Evolutionary conservation across 2,888 invertebrate genomes (phyloP), one percentile per base, ranked within the genome.

Genomic region (Smittia aterrima): DNA sequence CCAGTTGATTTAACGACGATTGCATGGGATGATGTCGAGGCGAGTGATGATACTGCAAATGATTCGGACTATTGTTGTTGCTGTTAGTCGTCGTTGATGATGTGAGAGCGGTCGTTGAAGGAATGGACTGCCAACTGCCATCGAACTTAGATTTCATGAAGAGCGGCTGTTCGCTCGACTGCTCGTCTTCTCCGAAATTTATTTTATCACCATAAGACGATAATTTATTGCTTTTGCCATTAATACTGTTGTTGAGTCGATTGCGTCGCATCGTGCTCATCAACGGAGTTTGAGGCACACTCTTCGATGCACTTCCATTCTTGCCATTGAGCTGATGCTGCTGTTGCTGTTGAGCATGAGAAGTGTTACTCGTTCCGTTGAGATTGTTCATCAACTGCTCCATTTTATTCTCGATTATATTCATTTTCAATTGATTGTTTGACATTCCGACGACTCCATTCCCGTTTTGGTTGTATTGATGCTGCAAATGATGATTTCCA

Each of bases 351-450:
- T 22, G 20, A 22, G 20, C 22, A 16, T n/a, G 18, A 2, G n/a
- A 7, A 11, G 18, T 4, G 66, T 32, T 73, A 11, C 11, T 47
- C 13, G 74, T 24, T 38, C 66, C 54, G 38, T 67, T 74, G 9
- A 74, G 22, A 62, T 74, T 74, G 22, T 74, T 74, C 66, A 68
- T 67, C 53, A 74, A 41, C 38, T 67, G 79, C 77, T 80, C 80
- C 78, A 82, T 80, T 79, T 80, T 80, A 78, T 83, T 83, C 77
- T 83, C 83, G 71, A 81, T 83, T 66, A 83, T 83, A 76, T 83
- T 83, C 76, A 83, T 82, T 81, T 81, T 80, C 75, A 74, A 76
- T 75, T 76, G 67, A 75, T 64, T 74, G 66, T 67, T 74, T 62
- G 72, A 38, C 32, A 24, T 54, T 40, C 27, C 47, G 47, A 40